phyloP scores from a whole-genome alignment of 2,888 invertebrate species.

The Brachyptera putata region DNA sequence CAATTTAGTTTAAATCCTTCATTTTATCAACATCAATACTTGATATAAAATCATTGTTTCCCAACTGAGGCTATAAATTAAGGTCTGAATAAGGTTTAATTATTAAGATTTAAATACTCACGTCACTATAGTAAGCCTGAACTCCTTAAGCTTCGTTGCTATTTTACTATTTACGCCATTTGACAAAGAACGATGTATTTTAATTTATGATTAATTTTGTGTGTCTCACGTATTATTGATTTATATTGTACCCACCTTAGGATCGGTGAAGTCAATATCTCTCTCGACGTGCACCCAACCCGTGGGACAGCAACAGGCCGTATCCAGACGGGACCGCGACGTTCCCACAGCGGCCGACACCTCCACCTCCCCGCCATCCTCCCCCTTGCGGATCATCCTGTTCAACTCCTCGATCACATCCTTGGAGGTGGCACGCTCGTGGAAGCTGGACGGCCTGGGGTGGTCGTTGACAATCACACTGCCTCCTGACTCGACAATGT shows the following conservation, averaged over 20 bases:
- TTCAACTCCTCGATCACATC: slow-evolving; percentile 73
- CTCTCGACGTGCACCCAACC: slow-evolving; percentile 77
- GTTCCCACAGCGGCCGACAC: slow-evolving; percentile 33
- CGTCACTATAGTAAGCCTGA: too few relatives aligned
- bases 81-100: too few relatives aligned
- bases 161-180: too few relatives aligned
- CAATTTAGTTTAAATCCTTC: too few relatives aligned
- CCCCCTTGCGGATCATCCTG: slow-evolving; percentile 56
- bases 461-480: slow-evolving; percentile 50
- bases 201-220: too few relatives aligned
- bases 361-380: slow-evolving; percentile 42
- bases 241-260: slow-evolving; percentile 53
- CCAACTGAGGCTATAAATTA: too few relatives aligned
- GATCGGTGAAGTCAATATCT: slow-evolving; percentile 72
- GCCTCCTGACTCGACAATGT: slow-evolving; percentile 41
- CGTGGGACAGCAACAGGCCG: slow-evolving; percentile 64
- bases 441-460: slow-evolving; percentile 59
- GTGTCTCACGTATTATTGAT: neutral
- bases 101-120: too few relatives aligned
- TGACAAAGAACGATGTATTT: too few relatives aligned
- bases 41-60: too few relatives aligned
- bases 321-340: slow-evolving; percentile 50
- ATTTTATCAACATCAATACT: too few relatives aligned
- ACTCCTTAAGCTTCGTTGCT: too few relatives aligned
- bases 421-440: slow-evolving; percentile 68